Evolutionary conservation across 2,888 invertebrate genomes (phyloP).

Genomic region (Sicus ferrugineus): DNA sequence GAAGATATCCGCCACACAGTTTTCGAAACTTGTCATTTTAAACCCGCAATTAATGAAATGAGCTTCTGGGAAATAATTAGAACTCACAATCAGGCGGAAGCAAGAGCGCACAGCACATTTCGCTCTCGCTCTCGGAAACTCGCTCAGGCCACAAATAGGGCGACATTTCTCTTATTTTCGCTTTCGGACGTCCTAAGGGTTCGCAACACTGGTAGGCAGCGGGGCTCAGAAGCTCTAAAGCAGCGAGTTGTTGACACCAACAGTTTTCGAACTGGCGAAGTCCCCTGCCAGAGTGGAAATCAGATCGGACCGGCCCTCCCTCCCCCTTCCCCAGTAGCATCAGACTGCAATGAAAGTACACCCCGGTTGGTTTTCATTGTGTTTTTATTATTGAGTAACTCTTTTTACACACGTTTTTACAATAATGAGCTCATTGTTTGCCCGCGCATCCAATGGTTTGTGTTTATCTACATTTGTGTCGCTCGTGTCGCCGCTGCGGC

Average conservation of each 20-base stretch:
- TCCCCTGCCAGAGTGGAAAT: neutral
- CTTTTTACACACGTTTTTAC: slow-evolving; percentile 19
- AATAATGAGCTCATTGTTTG: slow-evolving; percentile 3
- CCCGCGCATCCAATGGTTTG: neutral
- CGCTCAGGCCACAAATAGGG: no score
- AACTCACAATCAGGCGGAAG: no score
- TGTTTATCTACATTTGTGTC: slow-evolving; percentile 26
- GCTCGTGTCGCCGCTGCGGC: slow-evolving; percentile 20
- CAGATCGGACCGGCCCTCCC: no score
- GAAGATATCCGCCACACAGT: neutral
- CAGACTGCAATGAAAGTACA: slow-evolving; percentile 1
- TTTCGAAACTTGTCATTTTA: no score
- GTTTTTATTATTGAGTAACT: slow-evolving; percentile 16
- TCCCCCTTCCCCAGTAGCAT: neutral
- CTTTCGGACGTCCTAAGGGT: no score
- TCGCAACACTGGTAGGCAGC: no score
- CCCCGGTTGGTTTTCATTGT: slow-evolving; percentile 15
- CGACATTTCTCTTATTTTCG: no score
- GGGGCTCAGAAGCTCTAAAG: no score
- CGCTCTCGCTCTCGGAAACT: no score
- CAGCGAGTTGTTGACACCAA: neutral
- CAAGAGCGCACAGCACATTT: no score
- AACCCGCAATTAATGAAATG: no score
- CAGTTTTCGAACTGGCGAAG: neutral
- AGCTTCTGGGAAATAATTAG: no score